Evolutionary conservation across 92 coral and sea anemone genomes (phyloP), one percentile per base, ranked within the genome.

Genomic region (Parazoanthus atlanticus): DNA sequence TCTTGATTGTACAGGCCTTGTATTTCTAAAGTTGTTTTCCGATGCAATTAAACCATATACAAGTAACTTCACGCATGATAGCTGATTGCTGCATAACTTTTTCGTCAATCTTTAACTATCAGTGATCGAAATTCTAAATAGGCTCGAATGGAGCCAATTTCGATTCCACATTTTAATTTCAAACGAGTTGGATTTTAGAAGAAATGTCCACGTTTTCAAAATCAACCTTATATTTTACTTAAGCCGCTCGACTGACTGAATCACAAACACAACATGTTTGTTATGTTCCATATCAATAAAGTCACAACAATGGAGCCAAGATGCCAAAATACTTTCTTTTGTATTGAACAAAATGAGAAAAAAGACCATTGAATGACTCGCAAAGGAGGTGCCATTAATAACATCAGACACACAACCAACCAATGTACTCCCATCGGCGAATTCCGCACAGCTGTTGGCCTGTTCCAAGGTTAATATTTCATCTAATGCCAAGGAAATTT

Each of bases 321-420:
- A 70, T 54, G 43, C 78, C 38, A 19, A 47, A 84, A 84, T 70
- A 70, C 78, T 70, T 84, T 46, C 87, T 70, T 83, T 84, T 84
- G 87, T 84, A 23, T 31, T n/a, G 41, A 84, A 43, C 26, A 84
- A 84, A 84, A 70, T 71, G 36, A 23, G 5, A 15, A 69, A 69
- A 38, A 84, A 46, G 49, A 46, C 49, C 49, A 46, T 1, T 46
- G 12, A 84, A 84, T 84, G 66, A 41, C 87, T 38, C 34, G 28
- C 76, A 43, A 82, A 82, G 86, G 76, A 82, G 74, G 75, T 5
- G 49, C 69, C 87, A 30, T 70, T 71, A 84, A 84, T 83, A 19
- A 19, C 54, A 19, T 47, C 54, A 58, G 71, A 58, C 32, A 43
- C 64, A 30, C 43, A 80, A 52, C 72, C 11, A 12, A 4, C n/a